phyloP scores from a whole-genome alignment of 2,797 vertebrate genomes.

The Peromyscus melanophrys region DNA sequence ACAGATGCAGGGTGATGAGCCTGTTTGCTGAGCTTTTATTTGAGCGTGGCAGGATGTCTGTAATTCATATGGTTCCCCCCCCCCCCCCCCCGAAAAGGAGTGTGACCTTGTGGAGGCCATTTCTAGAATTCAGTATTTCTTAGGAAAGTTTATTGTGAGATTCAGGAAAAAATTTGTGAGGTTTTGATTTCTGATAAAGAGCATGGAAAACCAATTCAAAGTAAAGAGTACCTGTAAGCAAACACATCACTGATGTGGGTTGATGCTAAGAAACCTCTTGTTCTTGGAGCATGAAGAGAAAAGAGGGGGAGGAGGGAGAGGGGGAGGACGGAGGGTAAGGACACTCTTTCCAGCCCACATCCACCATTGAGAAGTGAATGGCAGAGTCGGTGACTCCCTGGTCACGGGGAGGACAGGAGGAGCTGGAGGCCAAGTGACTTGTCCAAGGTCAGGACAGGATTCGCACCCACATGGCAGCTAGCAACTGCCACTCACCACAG shows the following conservation, averaged over 20 bases:
- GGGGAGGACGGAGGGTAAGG: fast-evolving
- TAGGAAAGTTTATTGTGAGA: conserved; percentile 55
- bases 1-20: not conserved
- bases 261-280: not conserved
- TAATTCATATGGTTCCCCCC: not conserved
- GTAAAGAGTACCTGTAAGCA: conserved; percentile 45
- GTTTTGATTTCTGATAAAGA: conserved; percentile 72
- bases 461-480: no score
- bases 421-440: not conserved
- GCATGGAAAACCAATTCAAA: conserved; percentile 42
- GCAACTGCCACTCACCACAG: not conserved
- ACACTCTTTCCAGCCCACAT: not conserved
- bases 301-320: not conserved
- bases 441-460: not conserved
- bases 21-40: not conserved
- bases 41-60: not conserved
- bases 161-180: conserved; percentile 17
- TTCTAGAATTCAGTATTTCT: conserved; percentile 68
- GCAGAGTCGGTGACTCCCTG: not conserved
- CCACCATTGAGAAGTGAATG: fast-evolving
- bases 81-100: not conserved
- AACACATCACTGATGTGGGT: not conserved
- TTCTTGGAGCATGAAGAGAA: not conserved
- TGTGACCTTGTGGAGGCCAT: conserved; percentile 10
- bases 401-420: no score